Evolutionary conservation across 2,113 vertebrate genomes (phyloP).

Genomic region (Setophaga kirtlandii): DNA sequence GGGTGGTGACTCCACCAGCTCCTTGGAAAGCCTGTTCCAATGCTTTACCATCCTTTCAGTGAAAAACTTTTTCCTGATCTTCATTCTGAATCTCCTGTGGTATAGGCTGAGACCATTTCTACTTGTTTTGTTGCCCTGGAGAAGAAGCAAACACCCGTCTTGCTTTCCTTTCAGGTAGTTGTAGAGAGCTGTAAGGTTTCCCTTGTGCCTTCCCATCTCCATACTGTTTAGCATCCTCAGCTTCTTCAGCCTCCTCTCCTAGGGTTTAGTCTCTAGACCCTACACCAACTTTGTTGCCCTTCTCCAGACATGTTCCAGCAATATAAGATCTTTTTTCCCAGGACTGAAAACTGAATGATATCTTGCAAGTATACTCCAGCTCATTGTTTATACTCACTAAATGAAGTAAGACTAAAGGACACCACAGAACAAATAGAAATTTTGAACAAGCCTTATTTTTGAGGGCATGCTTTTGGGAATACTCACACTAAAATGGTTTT

Average conservation of each 20-base stretch:
- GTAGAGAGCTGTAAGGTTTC: neutral
- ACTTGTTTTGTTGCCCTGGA: accelerated
- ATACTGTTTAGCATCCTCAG: neutral
- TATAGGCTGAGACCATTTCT: neutral
- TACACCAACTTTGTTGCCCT: neutral
- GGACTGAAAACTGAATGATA: neutral
- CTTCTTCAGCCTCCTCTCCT: neutral
- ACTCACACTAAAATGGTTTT: neutral
- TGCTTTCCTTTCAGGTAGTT: no score
- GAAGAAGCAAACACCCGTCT: neutral
- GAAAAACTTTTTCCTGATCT: neutral
- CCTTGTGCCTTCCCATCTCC: neutral
- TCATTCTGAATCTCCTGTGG: neutral
- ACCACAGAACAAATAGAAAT: neutral
- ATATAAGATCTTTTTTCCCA: neutral
- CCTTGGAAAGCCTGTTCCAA: neutral
- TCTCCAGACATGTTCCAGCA: neutral
- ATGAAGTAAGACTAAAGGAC: neutral
- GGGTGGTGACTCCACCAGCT: neutral
- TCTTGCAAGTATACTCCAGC: neutral
- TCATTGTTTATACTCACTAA: neutral
- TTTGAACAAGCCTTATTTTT: neutral
- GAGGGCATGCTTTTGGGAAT: neutral
- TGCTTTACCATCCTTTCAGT: neutral
- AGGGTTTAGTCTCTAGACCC: neutral